Conservation (phyloP, 2,113 vertebrate genomes). For the Syngnathus scovelli region DNA sequence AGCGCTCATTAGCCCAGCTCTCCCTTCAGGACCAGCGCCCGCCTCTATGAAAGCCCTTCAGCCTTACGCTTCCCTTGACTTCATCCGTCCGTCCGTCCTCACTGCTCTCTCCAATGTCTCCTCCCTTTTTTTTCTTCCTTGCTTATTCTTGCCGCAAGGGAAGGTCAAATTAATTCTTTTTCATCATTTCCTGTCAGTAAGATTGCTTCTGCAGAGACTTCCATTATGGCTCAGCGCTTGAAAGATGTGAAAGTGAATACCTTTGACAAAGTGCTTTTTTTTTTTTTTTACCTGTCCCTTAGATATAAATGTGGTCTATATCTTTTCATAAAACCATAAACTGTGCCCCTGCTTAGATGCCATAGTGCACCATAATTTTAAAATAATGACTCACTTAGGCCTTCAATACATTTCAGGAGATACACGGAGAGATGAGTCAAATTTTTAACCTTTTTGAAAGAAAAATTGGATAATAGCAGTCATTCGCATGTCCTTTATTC, state of each 20-base stretch:
- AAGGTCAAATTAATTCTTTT: conserved; percentile 68
- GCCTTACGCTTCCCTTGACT: conserved; percentile 42
- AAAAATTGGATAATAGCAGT: no score
- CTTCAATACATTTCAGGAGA: conserved; percentile 11
- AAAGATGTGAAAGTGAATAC: conserved; percentile 59
- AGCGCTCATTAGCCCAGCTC: conserved; percentile 57
- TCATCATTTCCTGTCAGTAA: conserved; percentile 62
- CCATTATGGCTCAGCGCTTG: conserved; percentile 34
- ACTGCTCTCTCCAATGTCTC: conserved; percentile 10
- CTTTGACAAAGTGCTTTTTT: conserved; percentile 27
- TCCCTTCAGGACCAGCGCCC: conserved; percentile 38
- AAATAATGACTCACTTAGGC: conserved; percentile 29
- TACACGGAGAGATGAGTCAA: conserved; percentile 16
- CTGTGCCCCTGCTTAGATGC: conserved; percentile 12
- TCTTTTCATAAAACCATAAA: conserved; percentile 19
- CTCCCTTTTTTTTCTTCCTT: conserved; percentile 7
- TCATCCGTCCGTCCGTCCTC: conserved; percentile 13
- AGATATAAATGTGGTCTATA: not conserved
- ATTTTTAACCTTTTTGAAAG: no score
- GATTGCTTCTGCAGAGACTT: conserved; percentile 48
- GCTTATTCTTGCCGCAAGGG: conserved; percentile 37
- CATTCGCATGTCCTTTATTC: no score
- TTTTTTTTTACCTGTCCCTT: conserved; percentile 14
- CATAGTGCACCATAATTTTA: conserved; percentile 15
- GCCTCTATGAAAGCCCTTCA: conserved; percentile 42